Base-by-base conservation (phyloP, 2,888 invertebrate genomes). In the Pyrocoelia pectoralis region DNA sequence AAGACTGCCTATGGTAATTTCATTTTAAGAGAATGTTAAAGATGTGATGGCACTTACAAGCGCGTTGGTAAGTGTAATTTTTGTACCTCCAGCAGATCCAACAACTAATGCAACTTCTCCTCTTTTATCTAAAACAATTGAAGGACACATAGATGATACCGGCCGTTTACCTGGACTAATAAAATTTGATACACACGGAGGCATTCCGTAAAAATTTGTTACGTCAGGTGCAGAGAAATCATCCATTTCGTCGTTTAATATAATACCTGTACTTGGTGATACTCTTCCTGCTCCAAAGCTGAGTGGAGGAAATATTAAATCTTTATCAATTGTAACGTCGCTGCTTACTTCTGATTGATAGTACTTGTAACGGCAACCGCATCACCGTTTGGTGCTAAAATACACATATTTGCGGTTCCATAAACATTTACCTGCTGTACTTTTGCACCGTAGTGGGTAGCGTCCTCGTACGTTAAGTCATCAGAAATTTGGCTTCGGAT, bases 281-380 rank as follows among this genome's bases (percentile, higher is more conserved):
- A 89, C 85, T n/a, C 92, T 82, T 62, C 89, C 88, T 13, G 91
- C 87, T 0, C 97, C 97, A 83, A 96, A 94, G 73, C 93, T 94
- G 24, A 3, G 24, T 24, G 24, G 24, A 5, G 6, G 4, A 24
- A 24, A 24, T 24, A 43, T 41, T 46, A 46, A 17, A 46, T n/a
- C n/a, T 17, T 2, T 43, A n/a, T 38, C 12, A 41, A 12, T 13
- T 13, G 6, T 17, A 46, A 2, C 18, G 15, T 17, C n/a, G n/a
- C 6, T 15, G 80, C 88, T 85, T 82, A 95, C 94, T 90, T 88
- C 68, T 87, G 85, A 79, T 98, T 98, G 10, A 98, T 87, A 10
- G 96, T 94, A 74, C 94, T 92, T 0, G 98, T 98, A 10, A 91
- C 90, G 0, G 95, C 88, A 9, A 97, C 91, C 2, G 94, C 97